Evolutionary conservation across 1,140 invertebrate genomes (phyloP), one percentile per base, ranked within the genome.

Genomic region (Drosophila grimshawi): DNA sequence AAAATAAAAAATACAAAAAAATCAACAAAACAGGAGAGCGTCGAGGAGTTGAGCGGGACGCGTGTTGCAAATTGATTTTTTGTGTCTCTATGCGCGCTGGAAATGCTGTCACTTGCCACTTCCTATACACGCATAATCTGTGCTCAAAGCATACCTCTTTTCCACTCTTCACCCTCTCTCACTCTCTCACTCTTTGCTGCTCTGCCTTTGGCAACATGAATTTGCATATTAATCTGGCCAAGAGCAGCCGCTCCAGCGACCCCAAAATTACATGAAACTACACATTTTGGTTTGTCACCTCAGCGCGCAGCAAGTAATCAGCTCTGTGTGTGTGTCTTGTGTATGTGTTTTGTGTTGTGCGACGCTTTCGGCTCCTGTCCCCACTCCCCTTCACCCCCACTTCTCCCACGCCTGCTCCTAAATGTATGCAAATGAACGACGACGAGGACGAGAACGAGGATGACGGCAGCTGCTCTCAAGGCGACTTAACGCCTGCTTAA

Each of bases 251-350:
- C 35, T 65, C 43, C 55, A 61, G 52, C 56, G 56, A 51, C 52
- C 49, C 66, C 67, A 59, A 88, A 88, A 82, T 82, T 89, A 88
- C 85, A 88, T 66, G 69, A 71, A 86, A 89, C 83, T 89, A 88
- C 83, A 88, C 80, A 89, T 89, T 89, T 89, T 78, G 85, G 85
- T 88, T 91, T 91, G 88, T 90, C 88, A 91, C 88, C 88, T 81
- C 60, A 70, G 64, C 80, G 76, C 62, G 76, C 59, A 66, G 75
- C 51, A 74, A 79, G 80, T 83, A 82, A 83, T 83, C 80, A 83
- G 65, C 73, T 71, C 59, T 45, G 10, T 59, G 19, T 55, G 5
- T 55, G 48, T 43, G 49, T 63, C 48, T 61, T 56, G 61, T 65
- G 53, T 52, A 62, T 65, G 51, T 55, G 55, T 43, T 60, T 19